Evolutionary conservation across 2,797 vertebrate species (phyloP).

Genomic region (Sebastes minor): DNA sequence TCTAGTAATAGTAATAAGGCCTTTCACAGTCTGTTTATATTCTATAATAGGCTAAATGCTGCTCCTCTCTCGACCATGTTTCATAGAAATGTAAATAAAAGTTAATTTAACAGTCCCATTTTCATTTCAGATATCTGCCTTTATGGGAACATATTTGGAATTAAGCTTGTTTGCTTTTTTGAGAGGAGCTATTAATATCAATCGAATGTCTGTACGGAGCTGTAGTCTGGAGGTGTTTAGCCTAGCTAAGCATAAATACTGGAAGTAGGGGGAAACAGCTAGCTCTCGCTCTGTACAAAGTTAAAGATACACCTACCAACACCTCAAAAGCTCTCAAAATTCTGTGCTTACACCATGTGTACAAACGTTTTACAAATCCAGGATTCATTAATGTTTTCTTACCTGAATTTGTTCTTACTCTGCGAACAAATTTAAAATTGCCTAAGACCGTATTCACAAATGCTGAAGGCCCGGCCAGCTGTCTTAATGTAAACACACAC

Average conservation of each 20-base stretch:
- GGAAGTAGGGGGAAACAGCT: background rate
- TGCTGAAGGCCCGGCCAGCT: too few relatives aligned
- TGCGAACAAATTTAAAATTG: too few relatives aligned
- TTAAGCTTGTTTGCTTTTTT: background rate
- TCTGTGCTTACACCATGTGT: accelerated
- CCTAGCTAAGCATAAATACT: background rate
- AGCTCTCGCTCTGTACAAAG: background rate
- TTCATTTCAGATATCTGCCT: background rate
- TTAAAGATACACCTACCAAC: background rate
- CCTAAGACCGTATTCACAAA: too few relatives aligned
- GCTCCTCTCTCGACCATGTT: background rate
- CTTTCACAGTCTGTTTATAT: background rate
- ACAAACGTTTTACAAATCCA: too few relatives aligned
- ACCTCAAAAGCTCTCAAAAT: too few relatives aligned
- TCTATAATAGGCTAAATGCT: background rate
- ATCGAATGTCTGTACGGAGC: background rate
- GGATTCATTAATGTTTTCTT: too few relatives aligned
- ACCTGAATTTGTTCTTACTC: too few relatives aligned
- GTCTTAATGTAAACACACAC: too few relatives aligned
- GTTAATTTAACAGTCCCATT: background rate
- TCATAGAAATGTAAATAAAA: background rate
- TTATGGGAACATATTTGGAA: background rate
- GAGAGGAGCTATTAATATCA: too few relatives aligned
- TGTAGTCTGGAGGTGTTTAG: background rate
- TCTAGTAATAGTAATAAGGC: background rate